A percentile compares a stretch with the other conserved stretches of the same genome.
Evolutionary conservation across 2,797 vertebrate species (phyloP).

Genomic region (Peromyscus aztecus): DNA sequence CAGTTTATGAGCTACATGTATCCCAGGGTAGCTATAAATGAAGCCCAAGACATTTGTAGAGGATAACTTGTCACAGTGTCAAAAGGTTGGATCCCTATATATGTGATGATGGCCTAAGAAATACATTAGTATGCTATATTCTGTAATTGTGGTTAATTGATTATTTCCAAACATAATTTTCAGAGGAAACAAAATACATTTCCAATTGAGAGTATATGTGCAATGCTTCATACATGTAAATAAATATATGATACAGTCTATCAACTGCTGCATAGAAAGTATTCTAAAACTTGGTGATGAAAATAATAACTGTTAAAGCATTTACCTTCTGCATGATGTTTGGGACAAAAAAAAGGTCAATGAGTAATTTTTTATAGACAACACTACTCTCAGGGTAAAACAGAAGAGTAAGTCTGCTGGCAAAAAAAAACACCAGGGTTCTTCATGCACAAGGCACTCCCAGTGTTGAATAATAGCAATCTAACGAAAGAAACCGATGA

Average conservation of each 20-base stretch:
- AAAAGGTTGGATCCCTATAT: not conserved
- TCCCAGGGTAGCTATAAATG: not conserved
- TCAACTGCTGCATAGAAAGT: not conserved
- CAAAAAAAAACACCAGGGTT: not conserved
- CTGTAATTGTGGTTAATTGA: not conserved
- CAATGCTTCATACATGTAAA: not conserved
- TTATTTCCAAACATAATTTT: constrained; percentile 65
- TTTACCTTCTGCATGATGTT: not conserved
- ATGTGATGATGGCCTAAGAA: not conserved
- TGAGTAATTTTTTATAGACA: too few relatives aligned
- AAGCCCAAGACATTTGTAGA: not conserved
- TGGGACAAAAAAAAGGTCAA: not conserved
- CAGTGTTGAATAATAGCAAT: not conserved
- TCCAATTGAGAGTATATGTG: constrained; percentile 36
- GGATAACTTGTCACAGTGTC: not conserved
- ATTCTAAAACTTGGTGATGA: not conserved
- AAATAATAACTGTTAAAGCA: not conserved
- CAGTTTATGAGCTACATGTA: not conserved
- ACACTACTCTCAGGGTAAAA: not conserved
- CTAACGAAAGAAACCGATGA: not conserved
- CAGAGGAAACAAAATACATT: constrained; percentile 38
- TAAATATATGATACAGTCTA: not conserved
- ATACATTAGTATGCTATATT: constrained; percentile 47
- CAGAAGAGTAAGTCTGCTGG: not conserved
- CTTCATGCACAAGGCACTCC: not conserved